Evolutionary conservation across 2,888 invertebrate species (phyloP).

Genomic region (Orgyia antiqua): DNA sequence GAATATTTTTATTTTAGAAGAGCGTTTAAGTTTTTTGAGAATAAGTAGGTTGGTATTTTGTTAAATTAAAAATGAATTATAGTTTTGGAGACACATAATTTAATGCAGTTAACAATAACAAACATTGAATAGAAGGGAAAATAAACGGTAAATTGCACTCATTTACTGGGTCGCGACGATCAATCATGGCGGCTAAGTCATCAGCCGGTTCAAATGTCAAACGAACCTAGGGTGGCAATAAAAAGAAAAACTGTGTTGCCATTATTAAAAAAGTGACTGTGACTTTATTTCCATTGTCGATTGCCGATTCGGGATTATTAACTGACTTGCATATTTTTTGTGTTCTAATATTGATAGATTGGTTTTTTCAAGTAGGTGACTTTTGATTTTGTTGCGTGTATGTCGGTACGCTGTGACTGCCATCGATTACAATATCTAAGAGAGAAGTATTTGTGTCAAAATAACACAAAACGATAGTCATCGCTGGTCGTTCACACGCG

Average conservation of each 20-base stretch:
- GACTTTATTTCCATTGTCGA: slow-evolving; percentile 78
- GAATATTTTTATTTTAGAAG: too few relatives aligned
- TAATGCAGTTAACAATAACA: slow-evolving; percentile 56
- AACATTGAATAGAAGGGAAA: slow-evolving; percentile 61
- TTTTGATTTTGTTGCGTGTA: slow-evolving; percentile 61
- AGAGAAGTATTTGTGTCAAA: slow-evolving; percentile 60
- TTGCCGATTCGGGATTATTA: slow-evolving; percentile 77
- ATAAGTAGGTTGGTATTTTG: not conserved
- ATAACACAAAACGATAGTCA: slow-evolving; percentile 64
- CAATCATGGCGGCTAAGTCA: slow-evolving; percentile 74
- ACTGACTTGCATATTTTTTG: slow-evolving; percentile 79
- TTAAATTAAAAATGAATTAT: slow-evolving; percentile 14
- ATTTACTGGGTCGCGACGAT: slow-evolving; percentile 72
- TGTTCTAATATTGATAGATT: slow-evolving; percentile 78
- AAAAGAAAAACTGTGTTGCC: slow-evolving; percentile 70
- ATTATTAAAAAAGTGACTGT: slow-evolving; percentile 78
- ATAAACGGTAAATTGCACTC: slow-evolving; percentile 75
- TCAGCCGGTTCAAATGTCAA: slow-evolving; percentile 77
- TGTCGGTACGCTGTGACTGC: slow-evolving; percentile 43
- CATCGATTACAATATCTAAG: slow-evolving; percentile 55
- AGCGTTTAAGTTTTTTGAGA: too few relatives aligned
- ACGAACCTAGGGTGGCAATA: slow-evolving; percentile 75
- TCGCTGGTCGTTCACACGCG: slow-evolving; percentile 52
- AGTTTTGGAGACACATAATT: slow-evolving; percentile 29
- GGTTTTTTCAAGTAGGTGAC: slow-evolving; percentile 68